Evolutionary conservation across 2,113 vertebrate species (phyloP).

Genomic region (Suncus etruscus): DNA sequence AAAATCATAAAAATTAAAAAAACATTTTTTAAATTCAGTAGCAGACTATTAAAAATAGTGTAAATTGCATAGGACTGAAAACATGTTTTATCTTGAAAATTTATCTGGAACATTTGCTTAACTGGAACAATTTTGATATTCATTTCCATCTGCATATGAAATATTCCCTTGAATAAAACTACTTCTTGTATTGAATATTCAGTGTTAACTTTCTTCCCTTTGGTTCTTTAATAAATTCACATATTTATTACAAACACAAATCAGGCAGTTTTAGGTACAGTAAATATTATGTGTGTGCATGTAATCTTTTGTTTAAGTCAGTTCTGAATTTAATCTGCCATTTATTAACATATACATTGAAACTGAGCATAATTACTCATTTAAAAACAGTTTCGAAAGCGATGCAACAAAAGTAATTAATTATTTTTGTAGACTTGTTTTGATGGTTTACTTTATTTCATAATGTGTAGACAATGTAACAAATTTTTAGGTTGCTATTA

Average conservation of each 20-base stretch:
- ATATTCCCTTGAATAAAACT: constrained; percentile 75
- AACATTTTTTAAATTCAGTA: constrained; percentile 43
- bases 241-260: constrained; percentile 77
- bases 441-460: constrained; percentile 20
- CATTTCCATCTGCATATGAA: constrained; percentile 81
- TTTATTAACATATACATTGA: constrained; percentile 34
- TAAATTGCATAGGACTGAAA: constrained; percentile 70
- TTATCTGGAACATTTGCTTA: constrained; percentile 80
- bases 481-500: neutral
- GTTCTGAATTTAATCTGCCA: constrained; percentile 60
- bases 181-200: constrained; percentile 75
- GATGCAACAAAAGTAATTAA: neutral
- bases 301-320: constrained; percentile 32
- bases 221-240: constrained; percentile 73
- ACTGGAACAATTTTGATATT: constrained; percentile 82
- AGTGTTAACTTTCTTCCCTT: constrained; percentile 57
- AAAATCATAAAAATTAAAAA: constrained; percentile 66
- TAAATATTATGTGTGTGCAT: constrained; percentile 39
- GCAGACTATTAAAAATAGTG: constrained; percentile 76
- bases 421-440: neutral
- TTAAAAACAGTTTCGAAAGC: constrained; percentile 28
- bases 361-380: constrained; percentile 44
- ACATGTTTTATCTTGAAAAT: constrained; percentile 82
- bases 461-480: constrained; percentile 28
- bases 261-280: constrained; percentile 61